phyloP scores from a whole-genome alignment of 1,140 invertebrate genomes.

The Solenopsis fugax region DNA sequence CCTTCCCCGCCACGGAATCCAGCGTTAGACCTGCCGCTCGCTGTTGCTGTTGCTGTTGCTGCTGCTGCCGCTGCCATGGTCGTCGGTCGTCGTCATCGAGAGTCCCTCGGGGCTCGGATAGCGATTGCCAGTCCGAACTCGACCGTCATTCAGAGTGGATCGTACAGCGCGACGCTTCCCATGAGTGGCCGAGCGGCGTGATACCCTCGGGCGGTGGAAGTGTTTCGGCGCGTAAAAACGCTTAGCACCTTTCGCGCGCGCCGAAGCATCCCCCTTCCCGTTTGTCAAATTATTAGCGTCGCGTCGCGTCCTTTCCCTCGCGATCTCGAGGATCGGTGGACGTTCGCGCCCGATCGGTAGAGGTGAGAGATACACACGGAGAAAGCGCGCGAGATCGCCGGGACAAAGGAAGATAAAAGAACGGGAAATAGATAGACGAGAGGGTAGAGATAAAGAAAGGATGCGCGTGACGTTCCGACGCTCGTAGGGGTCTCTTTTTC shows the following conservation, averaged over 20 bases:
- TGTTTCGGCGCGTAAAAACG: constrained; percentile 12
- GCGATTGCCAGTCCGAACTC: background rate
- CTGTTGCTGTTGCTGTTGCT: background rate
- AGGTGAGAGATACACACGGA: background rate
- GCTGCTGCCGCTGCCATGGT: no score
- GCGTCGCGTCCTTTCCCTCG: background rate
- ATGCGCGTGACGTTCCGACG: constrained; percentile 26
- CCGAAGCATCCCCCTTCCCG: background rate
- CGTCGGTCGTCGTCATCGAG: background rate
- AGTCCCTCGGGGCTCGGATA: background rate
- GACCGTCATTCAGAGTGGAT: constrained; percentile 5
- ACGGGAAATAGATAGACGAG: background rate
- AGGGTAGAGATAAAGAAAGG: background rate
- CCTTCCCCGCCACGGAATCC: background rate
- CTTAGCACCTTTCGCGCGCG: background rate
- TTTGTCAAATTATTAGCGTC: background rate
- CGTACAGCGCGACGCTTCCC: background rate
- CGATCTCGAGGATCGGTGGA: constrained; percentile 27
- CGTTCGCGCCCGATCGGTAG: background rate
- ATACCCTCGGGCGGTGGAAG: background rate
- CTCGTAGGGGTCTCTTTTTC: constrained; percentile 13
- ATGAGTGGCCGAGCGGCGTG: background rate
- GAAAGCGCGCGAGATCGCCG: background rate
- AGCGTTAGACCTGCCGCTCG: constrained; percentile 18
- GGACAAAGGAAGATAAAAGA: background rate